Evolutionary conservation across 2,888 invertebrate species (phyloP), one percentile per base, ranked within the genome.

Genomic region (Nudaria mundana): DNA sequence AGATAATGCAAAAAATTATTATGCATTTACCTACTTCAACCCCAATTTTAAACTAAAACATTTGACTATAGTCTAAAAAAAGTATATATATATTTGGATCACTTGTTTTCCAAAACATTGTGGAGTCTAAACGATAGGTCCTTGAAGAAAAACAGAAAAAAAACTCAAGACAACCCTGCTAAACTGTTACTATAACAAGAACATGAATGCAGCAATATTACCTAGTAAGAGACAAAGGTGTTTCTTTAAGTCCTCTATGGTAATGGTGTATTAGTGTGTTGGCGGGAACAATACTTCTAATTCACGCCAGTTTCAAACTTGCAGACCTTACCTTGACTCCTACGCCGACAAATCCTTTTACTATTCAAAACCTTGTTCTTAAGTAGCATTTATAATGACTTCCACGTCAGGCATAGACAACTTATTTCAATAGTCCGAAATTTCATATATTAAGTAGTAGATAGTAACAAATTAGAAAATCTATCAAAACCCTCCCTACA

Each of bases 261-360:
- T 74, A 70, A 66, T 66, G 64, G 51, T 56, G 36, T 38, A 44
- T 67, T 56, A 55, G 63, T 71, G 87, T 84, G 87, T 86, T 87
- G 87, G 85, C 83, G 87, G 76, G 72, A 73, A 84, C 83, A 83
- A 85, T 81, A 63, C 66, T 59, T 77, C 77, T 77, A 82, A 79
- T 71, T 70, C 63, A 55, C 64, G 64, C 65, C 65, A 68, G 63
- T 67, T 58, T 55, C 51, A 66, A 86, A 85, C 83, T 68, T 71
- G 86, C 77, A 86, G 86, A 72, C 88, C 88, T 88, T 87, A 84
- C 86, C 86, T 88, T 80, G 87, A 82, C 88, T 83, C 88, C 88
- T 87, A 88, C 88, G 85, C 87, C 52, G 15, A 42, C 49, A 61
- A 57, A 66, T 75, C 82, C 80, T 81, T 80, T 84, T 82, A 84